These are phyloP conservation scores for Eupristina koningsbergeri DNA, from an alignment of 1,140 invertebrate genomes.

Conservation along the genomic window DNA sequence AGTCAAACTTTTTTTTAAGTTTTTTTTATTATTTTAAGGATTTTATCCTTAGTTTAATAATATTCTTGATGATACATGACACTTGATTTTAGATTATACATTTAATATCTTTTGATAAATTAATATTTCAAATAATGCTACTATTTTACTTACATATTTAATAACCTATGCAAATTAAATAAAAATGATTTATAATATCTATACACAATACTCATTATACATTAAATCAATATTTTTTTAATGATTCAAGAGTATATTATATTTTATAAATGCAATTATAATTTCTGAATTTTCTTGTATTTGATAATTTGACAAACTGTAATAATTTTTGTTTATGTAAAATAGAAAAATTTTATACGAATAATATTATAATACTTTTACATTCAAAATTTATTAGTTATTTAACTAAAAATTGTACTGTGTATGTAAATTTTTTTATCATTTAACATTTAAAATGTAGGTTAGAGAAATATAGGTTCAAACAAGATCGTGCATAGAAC, in stretches of 20 bases:
- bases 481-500: background rate
- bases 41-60: no score
- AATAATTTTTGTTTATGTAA: background rate
- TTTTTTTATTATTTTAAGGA: background rate
- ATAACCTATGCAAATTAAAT: background rate
- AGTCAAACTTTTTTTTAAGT: background rate
- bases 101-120: no score
- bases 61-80: no score
- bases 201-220: no score
- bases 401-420: background rate
- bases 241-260: no score
- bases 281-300: background rate
- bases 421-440: background rate
- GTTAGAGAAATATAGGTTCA: conserved; percentile 1
- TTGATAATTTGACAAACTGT: background rate
- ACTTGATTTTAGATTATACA: no score
- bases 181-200: background rate
- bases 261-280: no score
- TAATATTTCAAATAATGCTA: no score
- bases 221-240: no score
- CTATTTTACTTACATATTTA: background rate
- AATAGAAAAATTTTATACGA: background rate
- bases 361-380: conserved; percentile 3
- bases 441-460: background rate
- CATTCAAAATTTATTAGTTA: conserved; percentile 8